Evolutionary conservation across 2,888 invertebrate genomes (phyloP), one percentile per base, ranked within the genome.

Genomic region (Pachycephus smyrnensis): DNA sequence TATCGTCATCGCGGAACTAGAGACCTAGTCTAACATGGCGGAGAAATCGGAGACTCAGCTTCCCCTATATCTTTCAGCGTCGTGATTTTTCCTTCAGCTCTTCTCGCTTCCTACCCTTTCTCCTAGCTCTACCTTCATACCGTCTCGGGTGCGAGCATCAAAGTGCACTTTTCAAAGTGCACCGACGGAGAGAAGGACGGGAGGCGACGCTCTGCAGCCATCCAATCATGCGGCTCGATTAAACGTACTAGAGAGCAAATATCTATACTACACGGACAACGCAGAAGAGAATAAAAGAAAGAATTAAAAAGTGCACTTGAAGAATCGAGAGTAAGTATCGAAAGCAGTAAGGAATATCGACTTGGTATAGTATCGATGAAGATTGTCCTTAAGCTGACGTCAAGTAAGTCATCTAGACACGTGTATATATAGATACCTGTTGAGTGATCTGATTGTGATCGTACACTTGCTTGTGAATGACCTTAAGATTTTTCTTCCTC

Each of bases 401-500:
- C 23, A 23, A 23, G 23, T 55, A 37, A 37, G 37, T 12, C 55
- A 55, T 9, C 23, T 9, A 23, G 23, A 9, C 55, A 55, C 55
- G 55, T 23, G 55, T 55, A 9, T 23, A 55, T 9, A 55, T 9
- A 31, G 36, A 76, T 87, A 89, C 88, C 88, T 88, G 89, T 77
- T 85, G 85, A 55, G 23, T 6, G 77, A 81, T 75, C 77, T 84
- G 85, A 77, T 76, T 82, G 80, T 85, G 86, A 74, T 89, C 86
- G 84, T 85, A 87, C 82, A 87, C 85, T 83, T 91, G 89, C 78
- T 91, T 91, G 81, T 91, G 91, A 79, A 91, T 79, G 76, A 91
- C 90, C 78, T 89, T 85, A 15, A 88, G 86, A 76, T 91, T 91
- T 85, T 91, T 91, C 83, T 91, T 91, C 89, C 91, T 90, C 91